phyloP scores from a whole-genome alignment of 2,888 invertebrate genomes.

The Tenthredo distinguenda region DNA sequence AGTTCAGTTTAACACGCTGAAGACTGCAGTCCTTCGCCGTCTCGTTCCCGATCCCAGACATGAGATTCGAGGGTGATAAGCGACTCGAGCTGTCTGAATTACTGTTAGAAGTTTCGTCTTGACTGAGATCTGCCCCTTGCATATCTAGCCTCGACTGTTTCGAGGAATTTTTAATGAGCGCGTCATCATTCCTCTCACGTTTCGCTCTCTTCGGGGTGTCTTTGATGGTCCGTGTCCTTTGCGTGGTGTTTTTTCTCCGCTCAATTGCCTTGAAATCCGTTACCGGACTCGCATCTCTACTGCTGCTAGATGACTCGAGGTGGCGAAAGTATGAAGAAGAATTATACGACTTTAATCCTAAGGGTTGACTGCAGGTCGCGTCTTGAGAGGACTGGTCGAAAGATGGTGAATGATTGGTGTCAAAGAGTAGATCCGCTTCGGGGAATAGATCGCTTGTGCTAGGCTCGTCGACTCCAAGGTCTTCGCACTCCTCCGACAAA shows the following conservation, averaged over 20 bases:
- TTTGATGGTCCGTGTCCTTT: slow-evolving; percentile 62
- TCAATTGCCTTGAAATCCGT: slow-evolving; percentile 75
- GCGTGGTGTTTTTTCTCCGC: slow-evolving; percentile 66
- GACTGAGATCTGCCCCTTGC: slow-evolving; percentile 68
- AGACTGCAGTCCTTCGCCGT: slow-evolving; percentile 64
- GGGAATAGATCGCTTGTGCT: slow-evolving; percentile 90
- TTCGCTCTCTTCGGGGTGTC: slow-evolving; percentile 62
- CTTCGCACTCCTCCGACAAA: slow-evolving; percentile 89
- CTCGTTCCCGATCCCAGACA: slow-evolving; percentile 64
- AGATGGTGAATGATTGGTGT: slow-evolving; percentile 86
- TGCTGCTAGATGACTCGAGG: slow-evolving; percentile 76
- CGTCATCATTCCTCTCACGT: slow-evolving; percentile 62
- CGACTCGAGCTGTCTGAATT: slow-evolving; percentile 70
- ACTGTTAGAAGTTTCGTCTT: slow-evolving; percentile 74
- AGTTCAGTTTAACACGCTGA: slow-evolving; percentile 61
- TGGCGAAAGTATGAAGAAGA: slow-evolving; percentile 74
- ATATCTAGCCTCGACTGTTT: slow-evolving; percentile 69
- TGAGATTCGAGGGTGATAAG: slow-evolving; percentile 67
- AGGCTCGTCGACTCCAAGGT: slow-evolving; percentile 88
- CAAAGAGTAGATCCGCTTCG: slow-evolving; percentile 87
- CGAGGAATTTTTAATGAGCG: slow-evolving; percentile 59
- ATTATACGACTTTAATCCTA: slow-evolving; percentile 69
- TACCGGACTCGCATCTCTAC: slow-evolving; percentile 78
- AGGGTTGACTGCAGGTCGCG: slow-evolving; percentile 75
- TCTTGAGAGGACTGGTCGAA: slow-evolving; percentile 82